Base-by-base conservation (phyloP, 2,888 invertebrate species). In the Encarsia formosa region DNA sequence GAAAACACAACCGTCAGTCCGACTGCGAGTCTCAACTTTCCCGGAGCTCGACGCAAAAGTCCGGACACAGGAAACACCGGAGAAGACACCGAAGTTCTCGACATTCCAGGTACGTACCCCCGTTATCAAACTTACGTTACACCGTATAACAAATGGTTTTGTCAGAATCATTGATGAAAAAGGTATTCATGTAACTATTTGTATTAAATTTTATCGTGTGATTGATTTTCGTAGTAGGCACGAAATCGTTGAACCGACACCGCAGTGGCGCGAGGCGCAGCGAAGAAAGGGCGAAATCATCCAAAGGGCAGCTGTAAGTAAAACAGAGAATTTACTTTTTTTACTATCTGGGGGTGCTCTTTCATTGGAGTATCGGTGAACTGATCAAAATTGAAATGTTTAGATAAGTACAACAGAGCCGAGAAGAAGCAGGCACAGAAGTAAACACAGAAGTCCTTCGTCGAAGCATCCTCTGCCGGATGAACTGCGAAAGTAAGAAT, bases 21-120 rank as follows among this genome's bases (percentile, higher is more conserved):
- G 93, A 93, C 70, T 91, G 91, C 61, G 92, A 93, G 75, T 92
- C 92, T 65, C 92, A 93, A 75, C 76, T 91, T 61, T 92, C 92
- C 1, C 85, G 91, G 55, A 86, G 89, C 35, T 92, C 91, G 6
- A 88, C 85, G 15, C 68, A 69, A 35, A 83, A 88, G 60, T 90
- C 89, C 6, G 86, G 86, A 16, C 74, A 74, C 57, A 80, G 88
- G 53, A 84, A 86, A 52, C 87, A 87, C 63, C 79, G 86, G 34
- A 77, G 86, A 49, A 73, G 72, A 64, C 88, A 90, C 68, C 83
- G 89, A 60, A 86, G 87, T 40, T 81, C 86, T 35, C 85, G 88
- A 63, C 81, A 82, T 60, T 84, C 87, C 65, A 71, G 73, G 73
- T 73, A 64, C 22, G 4, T n/a, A n/a, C n/a, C n/a, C n/a, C n/a